These are phyloP conservation scores for Neomicropteryx cornuta DNA, from an alignment of 1,140 invertebrate species.

Conservation along the genomic window DNA sequence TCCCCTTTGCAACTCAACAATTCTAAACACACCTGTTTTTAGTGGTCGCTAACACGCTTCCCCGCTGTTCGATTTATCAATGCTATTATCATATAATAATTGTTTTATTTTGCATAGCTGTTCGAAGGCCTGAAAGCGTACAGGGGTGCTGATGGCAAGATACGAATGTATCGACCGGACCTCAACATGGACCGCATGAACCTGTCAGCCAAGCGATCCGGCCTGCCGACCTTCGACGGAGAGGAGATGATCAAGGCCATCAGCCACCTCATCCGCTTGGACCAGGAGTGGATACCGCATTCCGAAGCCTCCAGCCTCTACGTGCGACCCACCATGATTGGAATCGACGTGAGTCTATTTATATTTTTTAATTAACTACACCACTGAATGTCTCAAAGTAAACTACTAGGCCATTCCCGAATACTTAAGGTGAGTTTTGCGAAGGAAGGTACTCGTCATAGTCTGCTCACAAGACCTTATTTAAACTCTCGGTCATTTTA, in stretches of 20 bases:
- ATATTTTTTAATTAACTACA: constrained; percentile 1
- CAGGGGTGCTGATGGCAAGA: constrained; percentile 83
- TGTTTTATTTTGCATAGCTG: constrained; percentile 58
- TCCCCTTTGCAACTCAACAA: too few species aligned
- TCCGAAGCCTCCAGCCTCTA: constrained; percentile 83
- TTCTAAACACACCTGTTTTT: too few species aligned
- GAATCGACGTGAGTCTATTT: constrained; percentile 74
- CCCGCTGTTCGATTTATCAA: too few species aligned
- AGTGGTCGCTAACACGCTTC: too few species aligned
- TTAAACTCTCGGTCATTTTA: too few species aligned
- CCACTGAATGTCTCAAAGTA: background rate
- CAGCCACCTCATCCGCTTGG: constrained; percentile 76
- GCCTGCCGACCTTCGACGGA: constrained; percentile 83
- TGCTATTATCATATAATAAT: too few species aligned
- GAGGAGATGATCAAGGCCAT: constrained; percentile 83
- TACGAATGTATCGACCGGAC: constrained; percentile 90
- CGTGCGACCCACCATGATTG: constrained; percentile 92
- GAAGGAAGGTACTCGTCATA: too few species aligned
- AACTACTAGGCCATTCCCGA: too few species aligned
- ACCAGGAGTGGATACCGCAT: constrained; percentile 96
- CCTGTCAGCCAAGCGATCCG: constrained; percentile 67
- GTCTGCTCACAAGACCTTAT: background rate
- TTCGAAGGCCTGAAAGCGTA: constrained; percentile 99
- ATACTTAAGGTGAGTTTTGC: too few species aligned
- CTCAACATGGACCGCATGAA: constrained; percentile 94